Evolutionary conservation across 2,888 invertebrate genomes (phyloP), one percentile per base, ranked within the genome.

Genomic region (Micropterix aruncella): DNA sequence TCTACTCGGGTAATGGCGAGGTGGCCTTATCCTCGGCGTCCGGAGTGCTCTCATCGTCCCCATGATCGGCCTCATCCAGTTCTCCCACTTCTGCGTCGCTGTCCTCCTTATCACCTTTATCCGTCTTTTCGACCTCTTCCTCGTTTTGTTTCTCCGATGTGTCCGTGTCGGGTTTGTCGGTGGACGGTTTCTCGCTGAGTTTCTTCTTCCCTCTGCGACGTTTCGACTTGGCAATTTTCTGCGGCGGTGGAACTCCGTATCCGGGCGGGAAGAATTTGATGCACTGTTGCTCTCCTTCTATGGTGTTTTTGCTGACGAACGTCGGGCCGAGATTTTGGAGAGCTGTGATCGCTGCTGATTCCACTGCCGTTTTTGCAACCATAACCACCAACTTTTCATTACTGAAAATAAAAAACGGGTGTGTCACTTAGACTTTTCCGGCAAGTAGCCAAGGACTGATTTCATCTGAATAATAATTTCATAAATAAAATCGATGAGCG

Each of bases 381-480:
- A 83, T 80, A 3, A 87, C 56, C 2, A 86, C 75, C 51, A 85
- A 63, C 50, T 79, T 81, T 54, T 83, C 82, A 52, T 70, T 68
- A 50, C 83, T 84, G 51, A 17, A 62, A 57, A 45, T n/a, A 38
- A n/a, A n/a, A n/a, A 19, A 18, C 15, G 14, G n/a, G 5, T 39
- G 12, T 17, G 38, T 38, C 7, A 36, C 41, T 5, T n/a, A n/a
- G n/a, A n/a, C n/a, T n/a, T n/a, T n/a, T n/a, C n/a, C n/a, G n/a
- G n/a, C n/a, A n/a, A n/a, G n/a, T n/a, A n/a, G n/a, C n/a, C n/a
- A n/a, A n/a, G n/a, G n/a, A n/a, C n/a, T n/a, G n/a, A n/a, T n/a
- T n/a, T n/a, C n/a, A n/a, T n/a, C n/a, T n/a, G n/a, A n/a, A n/a
- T n/a, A n/a, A n/a, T n/a, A n/a, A n/a, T n/a, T n/a, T n/a, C n/a